These are phyloP conservation scores for Thalassarche chlororhynchos DNA, from an alignment of 2,113 vertebrate genomes.

Conservation along the genomic window DNA sequence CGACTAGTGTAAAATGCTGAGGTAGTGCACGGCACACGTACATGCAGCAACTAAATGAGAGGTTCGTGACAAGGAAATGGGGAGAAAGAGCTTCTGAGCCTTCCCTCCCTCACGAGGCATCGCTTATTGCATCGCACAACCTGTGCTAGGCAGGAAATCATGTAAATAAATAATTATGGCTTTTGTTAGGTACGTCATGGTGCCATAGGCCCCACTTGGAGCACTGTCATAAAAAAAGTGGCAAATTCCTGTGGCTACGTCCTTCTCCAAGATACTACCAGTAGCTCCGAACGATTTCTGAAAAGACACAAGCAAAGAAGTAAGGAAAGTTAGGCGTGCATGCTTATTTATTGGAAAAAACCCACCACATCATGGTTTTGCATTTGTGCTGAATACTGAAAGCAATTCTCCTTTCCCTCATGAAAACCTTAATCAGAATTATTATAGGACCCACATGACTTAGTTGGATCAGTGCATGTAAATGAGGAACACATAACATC, in stretches of 20 bases:
- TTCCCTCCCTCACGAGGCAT: not conserved
- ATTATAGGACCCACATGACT: not conserved
- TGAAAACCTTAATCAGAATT: not conserved
- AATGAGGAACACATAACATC: not conserved
- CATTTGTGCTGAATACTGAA: not conserved
- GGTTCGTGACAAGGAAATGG: not conserved
- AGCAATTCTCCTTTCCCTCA: not conserved
- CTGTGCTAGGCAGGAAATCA: conserved; percentile 90
- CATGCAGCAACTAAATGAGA: not conserved
- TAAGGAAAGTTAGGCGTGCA: not conserved
- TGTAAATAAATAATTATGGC: conserved; percentile 88
- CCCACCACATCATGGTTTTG: not conserved
- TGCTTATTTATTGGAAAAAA: not conserved
- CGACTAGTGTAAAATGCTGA: not conserved
- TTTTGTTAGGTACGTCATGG: conserved; percentile 97
- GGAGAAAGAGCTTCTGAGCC: not conserved
- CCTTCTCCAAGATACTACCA: conserved; percentile 90
- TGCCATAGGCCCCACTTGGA: conserved; percentile 94
- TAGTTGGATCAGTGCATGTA: not conserved
- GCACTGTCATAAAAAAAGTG: conserved; percentile 97
- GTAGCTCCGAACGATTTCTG: conserved; percentile 86
- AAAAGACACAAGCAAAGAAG: not conserved
- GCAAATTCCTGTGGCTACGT: conserved; percentile 90
- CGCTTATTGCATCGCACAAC: conserved; percentile 89
- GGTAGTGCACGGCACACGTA: not conserved